Evolutionary conservation across 2,888 invertebrate species (phyloP).

Genomic region (Dexiosoma caninum): DNA sequence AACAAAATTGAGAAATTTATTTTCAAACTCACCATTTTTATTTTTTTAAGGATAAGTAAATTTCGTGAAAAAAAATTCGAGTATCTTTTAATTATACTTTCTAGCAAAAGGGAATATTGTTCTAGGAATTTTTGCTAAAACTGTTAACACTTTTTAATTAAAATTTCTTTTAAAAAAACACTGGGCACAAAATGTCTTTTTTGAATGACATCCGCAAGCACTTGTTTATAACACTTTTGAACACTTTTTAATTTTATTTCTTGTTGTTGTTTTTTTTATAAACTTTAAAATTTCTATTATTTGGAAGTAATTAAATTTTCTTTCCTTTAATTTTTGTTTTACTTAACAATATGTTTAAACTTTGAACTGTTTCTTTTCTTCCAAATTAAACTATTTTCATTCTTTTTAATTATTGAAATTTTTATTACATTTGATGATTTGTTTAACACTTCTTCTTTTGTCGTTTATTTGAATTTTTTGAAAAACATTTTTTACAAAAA

Average conservation of each 20-base stretch:
- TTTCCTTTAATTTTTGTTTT: conserved; percentile 11
- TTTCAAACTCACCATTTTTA: conserved; percentile 39
- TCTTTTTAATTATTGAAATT: background rate
- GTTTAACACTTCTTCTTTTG: conserved; percentile 29
- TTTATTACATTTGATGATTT: background rate
- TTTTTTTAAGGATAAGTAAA: background rate
- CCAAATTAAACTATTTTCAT: background rate
- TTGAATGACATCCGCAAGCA: conserved; percentile 24
- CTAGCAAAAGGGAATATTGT: conserved; percentile 6
- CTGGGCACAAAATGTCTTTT: conserved; percentile 14
- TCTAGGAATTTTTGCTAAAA: background rate
- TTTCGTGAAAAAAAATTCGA: background rate
- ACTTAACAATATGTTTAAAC: conserved; percentile 14
- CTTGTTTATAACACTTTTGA: conserved; percentile 15
- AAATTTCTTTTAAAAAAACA: conserved; percentile 5
- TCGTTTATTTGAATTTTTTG: conserved; percentile 38
- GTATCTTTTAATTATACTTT: background rate
- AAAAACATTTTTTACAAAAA: conserved; percentile 28
- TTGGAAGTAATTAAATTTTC: background rate
- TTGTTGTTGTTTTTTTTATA: background rate
- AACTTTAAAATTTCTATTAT: background rate
- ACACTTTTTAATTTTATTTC: background rate
- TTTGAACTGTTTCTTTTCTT: conserved; percentile 11
- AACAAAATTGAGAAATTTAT: no score
- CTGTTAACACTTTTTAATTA: conserved; percentile 1